Evolutionary conservation across 2,888 invertebrate species (phyloP).

Genomic region (Caenorhabditis drosophilae): DNA sequence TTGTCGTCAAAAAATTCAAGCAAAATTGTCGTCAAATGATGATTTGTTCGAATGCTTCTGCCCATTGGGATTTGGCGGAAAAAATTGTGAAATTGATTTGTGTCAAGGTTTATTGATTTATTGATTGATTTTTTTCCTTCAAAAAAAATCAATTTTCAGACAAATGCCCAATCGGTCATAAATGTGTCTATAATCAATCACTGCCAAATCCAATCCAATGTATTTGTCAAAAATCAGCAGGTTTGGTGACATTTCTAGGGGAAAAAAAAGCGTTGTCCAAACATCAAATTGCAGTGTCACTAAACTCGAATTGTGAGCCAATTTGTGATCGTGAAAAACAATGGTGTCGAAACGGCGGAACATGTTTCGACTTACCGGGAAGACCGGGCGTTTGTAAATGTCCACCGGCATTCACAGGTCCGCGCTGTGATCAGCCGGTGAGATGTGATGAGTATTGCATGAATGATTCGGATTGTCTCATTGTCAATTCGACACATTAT

Average conservation of each 20-base stretch:
- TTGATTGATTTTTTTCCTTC: too few relatives aligned
- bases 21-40: not conserved
- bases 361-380: conserved; percentile 22
- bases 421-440: conserved; percentile 18
- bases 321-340: conserved; percentile 21
- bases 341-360: conserved; percentile 33
- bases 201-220: conserved; percentile 15
- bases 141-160: too few relatives aligned
- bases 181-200: conserved; percentile 13
- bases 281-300: conserved; percentile 20
- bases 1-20: conserved; percentile 5
- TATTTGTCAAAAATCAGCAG: conserved; percentile 12
- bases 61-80: conserved; percentile 18
- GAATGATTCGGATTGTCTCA: conserved; percentile 44
- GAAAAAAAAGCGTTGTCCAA: too few relatives aligned
- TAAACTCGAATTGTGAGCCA: conserved; percentile 26
- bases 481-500: conserved; percentile 24
- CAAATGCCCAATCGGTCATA: conserved; percentile 25
- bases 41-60: conserved; percentile 15
- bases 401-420: conserved; percentile 25
- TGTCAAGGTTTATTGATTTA: too few relatives aligned
- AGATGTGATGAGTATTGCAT: conserved; percentile 24
- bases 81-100: conserved; percentile 15
- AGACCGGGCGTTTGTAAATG: conserved; percentile 27
- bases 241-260: too few relatives aligned